phyloP scores from a whole-genome alignment of 92 coral and sea anemone genomes.

The Diadumene lineata region DNA sequence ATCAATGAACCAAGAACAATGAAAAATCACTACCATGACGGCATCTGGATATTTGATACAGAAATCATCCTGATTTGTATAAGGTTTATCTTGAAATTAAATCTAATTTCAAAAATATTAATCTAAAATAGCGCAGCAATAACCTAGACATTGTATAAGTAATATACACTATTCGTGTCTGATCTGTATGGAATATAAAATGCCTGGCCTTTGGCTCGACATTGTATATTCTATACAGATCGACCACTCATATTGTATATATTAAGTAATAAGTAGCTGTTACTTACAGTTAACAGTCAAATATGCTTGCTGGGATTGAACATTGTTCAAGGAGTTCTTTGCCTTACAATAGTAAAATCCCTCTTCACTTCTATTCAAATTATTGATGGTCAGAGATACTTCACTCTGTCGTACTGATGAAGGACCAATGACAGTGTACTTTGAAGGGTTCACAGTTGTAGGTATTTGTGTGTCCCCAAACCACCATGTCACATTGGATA shows the following conservation, averaged over 20 bases:
- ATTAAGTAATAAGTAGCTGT: not conserved
- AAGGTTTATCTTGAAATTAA: too few species aligned
- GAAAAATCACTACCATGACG: too few species aligned
- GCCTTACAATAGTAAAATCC: slow-evolving; percentile 45
- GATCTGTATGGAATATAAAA: too few species aligned
- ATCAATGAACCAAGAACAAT: too few species aligned
- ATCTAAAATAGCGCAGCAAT: too few species aligned
- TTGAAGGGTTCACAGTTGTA: not conserved
- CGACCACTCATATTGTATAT: too few species aligned
- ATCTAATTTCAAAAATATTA: too few species aligned
- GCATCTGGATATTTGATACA: too few species aligned
- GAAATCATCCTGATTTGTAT: too few species aligned
- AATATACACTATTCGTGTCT: too few species aligned
- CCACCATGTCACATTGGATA: not conserved
- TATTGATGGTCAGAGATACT: slow-evolving; percentile 33
- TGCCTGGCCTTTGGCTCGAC: too few species aligned
- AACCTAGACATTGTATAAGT: too few species aligned
- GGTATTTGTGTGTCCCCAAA: not conserved
- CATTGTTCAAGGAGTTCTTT: not conserved
- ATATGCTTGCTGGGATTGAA: not conserved
- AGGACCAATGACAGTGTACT: not conserved
- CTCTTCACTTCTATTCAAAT: slow-evolving; percentile 24
- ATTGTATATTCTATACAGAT: not conserved
- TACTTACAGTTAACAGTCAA: slow-evolving; percentile 8
- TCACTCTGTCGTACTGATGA: not conserved